These are phyloP conservation scores for Meghimatium bilineatum DNA, from an alignment of 2,888 invertebrate genomes.

Conservation along the genomic window DNA sequence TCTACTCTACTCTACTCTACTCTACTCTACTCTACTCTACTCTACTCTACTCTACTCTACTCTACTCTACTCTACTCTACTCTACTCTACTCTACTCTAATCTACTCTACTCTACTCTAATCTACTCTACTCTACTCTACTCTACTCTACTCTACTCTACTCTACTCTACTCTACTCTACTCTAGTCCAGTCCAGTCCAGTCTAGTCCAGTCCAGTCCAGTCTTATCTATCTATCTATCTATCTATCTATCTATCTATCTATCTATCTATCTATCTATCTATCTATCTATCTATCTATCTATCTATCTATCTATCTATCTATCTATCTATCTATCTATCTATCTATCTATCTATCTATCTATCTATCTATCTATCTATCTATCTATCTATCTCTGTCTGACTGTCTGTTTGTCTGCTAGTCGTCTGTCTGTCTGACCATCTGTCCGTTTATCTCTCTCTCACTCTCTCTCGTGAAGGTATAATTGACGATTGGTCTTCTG, in stretches of 20 bases:
- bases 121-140: not conserved
- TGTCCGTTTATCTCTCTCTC: too few species aligned
- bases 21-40: not conserved
- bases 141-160: not conserved
- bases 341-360: constrained; percentile 21
- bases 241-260: constrained; percentile 8
- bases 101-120: not conserved
- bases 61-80: not conserved
- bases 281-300: constrained; percentile 23
- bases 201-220: not conserved
- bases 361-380: constrained; percentile 10
- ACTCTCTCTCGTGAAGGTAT: too few species aligned
- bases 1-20: not conserved
- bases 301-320: constrained; percentile 23
- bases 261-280: constrained; percentile 23
- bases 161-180: not conserved
- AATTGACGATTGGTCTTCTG: too few species aligned
- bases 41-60: not conserved
- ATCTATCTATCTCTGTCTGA: constrained; percentile 9
- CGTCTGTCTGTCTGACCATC: too few species aligned
- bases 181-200: not conserved
- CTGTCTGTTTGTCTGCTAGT: not conserved
- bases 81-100: too few species aligned
- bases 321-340: constrained; percentile 23
- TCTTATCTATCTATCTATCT: not conserved